A percentile compares a stretch with the other conserved stretches of the same genome.
phyloP scores from a whole-genome alignment of 2,888 invertebrate genomes.

The Aphodius granarius region DNA sequence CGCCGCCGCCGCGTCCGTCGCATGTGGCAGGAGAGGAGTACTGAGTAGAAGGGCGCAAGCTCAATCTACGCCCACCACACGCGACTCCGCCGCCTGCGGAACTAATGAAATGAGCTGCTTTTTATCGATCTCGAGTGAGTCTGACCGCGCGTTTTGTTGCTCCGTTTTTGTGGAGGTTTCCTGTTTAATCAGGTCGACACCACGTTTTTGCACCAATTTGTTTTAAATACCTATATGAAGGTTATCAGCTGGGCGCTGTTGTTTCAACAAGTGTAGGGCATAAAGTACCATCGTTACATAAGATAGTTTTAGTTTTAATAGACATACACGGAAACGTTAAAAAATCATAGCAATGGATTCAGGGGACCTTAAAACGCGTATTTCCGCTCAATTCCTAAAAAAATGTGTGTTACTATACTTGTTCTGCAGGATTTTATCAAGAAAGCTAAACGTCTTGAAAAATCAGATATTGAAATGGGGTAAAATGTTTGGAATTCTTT shows the following conservation, averaged over 20 bases:
- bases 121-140: slow-evolving; percentile 22
- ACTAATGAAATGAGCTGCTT: slow-evolving; percentile 35
- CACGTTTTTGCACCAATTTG: slow-evolving; percentile 16
- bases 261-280: background rate
- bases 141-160: background rate
- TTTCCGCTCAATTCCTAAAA: too few species aligned
- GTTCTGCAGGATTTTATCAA: too few species aligned
- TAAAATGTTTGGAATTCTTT: too few species aligned
- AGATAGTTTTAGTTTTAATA: slow-evolving; percentile 3
- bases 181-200: background rate
- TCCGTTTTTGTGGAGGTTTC: background rate
- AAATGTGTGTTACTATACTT: too few species aligned
- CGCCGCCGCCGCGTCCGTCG: slow-evolving; percentile 24
- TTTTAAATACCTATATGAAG: too few species aligned
- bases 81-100: slow-evolving; percentile 39
- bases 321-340: too few species aligned
- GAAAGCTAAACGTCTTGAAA: too few species aligned
- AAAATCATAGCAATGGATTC: too few species aligned
- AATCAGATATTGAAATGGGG: too few species aligned
- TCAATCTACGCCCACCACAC: slow-evolving; percentile 49
- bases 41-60: slow-evolving; percentile 44
- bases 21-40: background rate
- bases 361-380: too few species aligned
- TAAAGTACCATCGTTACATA: background rate
- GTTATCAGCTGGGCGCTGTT: too few species aligned